Evolutionary conservation across 2,797 vertebrate genomes (phyloP).

Genomic region (Sebastes iracundus): DNA sequence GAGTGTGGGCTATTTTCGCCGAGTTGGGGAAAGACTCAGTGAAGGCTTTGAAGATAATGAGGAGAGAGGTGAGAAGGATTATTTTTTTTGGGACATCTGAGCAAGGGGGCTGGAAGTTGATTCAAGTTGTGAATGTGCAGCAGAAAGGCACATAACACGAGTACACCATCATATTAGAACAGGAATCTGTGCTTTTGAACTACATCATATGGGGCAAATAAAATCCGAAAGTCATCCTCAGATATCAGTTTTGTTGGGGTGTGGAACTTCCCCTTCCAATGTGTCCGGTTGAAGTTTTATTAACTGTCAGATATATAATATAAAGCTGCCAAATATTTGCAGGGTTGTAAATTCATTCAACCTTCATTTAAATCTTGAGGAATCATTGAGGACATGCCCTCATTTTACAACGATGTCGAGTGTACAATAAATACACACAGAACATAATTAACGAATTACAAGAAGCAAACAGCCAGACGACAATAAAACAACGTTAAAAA

Average conservation of each 20-base stretch:
- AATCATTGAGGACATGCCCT: too few species aligned
- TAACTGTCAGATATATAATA: neutral
- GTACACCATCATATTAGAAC: neutral
- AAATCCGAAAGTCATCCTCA: neutral
- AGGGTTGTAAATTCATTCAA: too few species aligned
- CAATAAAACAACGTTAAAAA: too few species aligned
- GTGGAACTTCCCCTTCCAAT: neutral
- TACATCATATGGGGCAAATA: neutral
- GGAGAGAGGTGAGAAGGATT: constrained; percentile 75
- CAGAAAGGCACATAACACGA: neutral
- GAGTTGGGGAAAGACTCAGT: constrained; percentile 76
- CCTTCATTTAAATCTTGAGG: too few species aligned
- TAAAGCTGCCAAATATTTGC: neutral
- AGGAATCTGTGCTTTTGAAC: neutral
- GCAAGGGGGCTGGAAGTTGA: neutral
- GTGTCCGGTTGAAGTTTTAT: neutral
- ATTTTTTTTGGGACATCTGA: neutral
- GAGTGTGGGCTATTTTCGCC: constrained; percentile 83
- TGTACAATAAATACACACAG: too few species aligned
- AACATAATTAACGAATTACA: too few species aligned
- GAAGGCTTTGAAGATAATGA: constrained; percentile 81
- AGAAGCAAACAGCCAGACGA: accelerated
- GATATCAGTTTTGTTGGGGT: neutral
- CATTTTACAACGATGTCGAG: accelerated
- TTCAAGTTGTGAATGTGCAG: neutral